Evolutionary conservation across 2,797 vertebrate species (phyloP), one percentile per base, ranked within the genome.

Genomic region (Apogon talboti): DNA sequence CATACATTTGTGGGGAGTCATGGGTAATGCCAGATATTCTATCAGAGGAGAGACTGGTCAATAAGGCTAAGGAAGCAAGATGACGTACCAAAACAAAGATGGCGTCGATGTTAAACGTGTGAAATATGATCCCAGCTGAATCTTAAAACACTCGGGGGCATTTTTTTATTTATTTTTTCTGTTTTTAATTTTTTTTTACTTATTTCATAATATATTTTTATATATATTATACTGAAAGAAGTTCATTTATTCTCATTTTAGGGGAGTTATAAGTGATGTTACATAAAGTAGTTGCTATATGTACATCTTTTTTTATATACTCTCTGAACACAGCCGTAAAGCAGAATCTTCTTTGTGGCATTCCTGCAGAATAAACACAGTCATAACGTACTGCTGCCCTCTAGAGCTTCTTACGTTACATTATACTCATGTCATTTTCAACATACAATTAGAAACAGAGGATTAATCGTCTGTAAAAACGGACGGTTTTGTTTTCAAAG

Each of bases 1-100:
- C 91, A 92, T 42, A 74, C 71, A 66, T 59, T 73, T 6, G 60
- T 40, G 41, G 18, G 62, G 88, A 40, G 33, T 84, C 60, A 72
- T 87, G 91, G 91, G 90, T 90, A 92, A 87, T 68, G 2, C 0
- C 1, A 56, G 14, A 88, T 71, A 74, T 18, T 53, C 11, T 87
- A 42, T 48, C 3, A 10, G 3, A 0, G 0, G 0, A 0, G 0
- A 75, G 88, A 91, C 55, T 7, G 4, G 33, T 48, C 66, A 1
- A 6, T 47, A 4, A 53, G 11, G 54, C 24, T 0, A n/a, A 40
- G 33, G 33, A 2, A 3, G 10, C 0, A 0, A 7, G n/a, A 6
- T 1, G 5, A 58, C 30, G 4, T 0, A 2, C 0, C 0, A 7
- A 7, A 44, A 48, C 0, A 76, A 88, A 87, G 7, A 87, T 83